Evolutionary conservation across 2,113 vertebrate species (phyloP), one percentile per base, ranked within the genome.

Genomic region (Ceyx cyanopectus): DNA sequence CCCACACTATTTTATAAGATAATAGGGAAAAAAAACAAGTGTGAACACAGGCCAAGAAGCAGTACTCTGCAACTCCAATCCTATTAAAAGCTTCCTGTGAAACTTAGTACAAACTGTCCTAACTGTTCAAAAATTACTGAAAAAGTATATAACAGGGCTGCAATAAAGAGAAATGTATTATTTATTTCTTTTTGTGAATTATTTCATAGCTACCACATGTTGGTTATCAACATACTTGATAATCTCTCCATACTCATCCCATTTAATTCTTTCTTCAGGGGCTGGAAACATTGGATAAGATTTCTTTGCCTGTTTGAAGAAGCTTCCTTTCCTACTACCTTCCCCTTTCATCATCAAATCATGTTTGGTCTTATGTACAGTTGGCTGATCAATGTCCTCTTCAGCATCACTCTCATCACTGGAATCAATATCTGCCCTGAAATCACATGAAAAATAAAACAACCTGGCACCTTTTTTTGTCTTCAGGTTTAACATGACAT

Each of bases 331-430:
- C 9, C 99, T 98, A 92, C 96, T 98, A 3, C 99, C 99, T 96
- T 99, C 99, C 4, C 98, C 98, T 96, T 99, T 99, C 99, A 99
- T 99, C 99, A 99, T 99, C 96, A 99, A 97, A 96, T 99, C 99
- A 48, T 99, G 99, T 94, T 99, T 99, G 53, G 98, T 98, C 96
- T 99, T 99, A 70, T 98, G 98, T 6, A 96, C 95, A 1, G 98
- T 97, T 1, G 98, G 98, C 90, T 99, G 99, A 96, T 99, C 99
- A 51, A 99, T 96, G 70, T 99, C 99, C 23, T 99, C 99, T 51
- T 99, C 99, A 65, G 98, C 96, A 56, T 99, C 99, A 29, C 99
- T 99, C 93, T 99, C 99, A 57, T 99, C 99, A 41, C 99, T 99
- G 43, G 99, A 99, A 97, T 99, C 99, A 2, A 99, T 98, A 82